A percentile compares a stretch with the other conserved stretches of the same genome.
Evolutionary conservation across 2,113 vertebrate genomes (phyloP).

Genomic region (Spea bombifrons): DNA sequence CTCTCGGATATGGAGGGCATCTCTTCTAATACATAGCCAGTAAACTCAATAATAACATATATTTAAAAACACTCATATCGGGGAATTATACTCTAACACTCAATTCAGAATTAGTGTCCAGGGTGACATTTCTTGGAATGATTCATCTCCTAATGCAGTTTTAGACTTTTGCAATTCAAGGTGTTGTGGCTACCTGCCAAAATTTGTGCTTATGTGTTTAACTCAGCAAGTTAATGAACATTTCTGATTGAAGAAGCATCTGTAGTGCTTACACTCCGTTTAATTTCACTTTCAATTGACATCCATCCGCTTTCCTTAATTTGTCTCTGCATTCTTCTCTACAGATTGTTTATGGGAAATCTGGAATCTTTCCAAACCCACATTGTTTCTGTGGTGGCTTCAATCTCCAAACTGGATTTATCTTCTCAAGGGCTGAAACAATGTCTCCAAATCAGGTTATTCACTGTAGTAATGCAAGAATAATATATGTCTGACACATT

Average conservation of each 20-base stretch:
- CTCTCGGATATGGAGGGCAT: too few species aligned
- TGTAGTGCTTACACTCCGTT: neutral
- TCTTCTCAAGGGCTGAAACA: neutral
- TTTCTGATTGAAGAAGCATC: neutral
- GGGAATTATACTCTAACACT: too few species aligned
- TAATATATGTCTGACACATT: neutral
- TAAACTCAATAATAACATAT: too few species aligned
- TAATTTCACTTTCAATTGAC: neutral
- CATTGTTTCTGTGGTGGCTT: conserved; percentile 10
- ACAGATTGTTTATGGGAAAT: neutral
- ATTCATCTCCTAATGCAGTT: too few species aligned
- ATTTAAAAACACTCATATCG: too few species aligned
- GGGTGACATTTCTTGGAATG: too few species aligned
- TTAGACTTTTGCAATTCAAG: too few species aligned
- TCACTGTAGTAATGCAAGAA: neutral
- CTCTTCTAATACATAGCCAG: too few species aligned
- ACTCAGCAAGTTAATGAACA: neutral
- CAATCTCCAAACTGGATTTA: conserved; percentile 8
- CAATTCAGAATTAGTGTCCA: too few species aligned
- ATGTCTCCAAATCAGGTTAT: neutral
- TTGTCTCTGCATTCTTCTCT: neutral
- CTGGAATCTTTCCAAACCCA: conserved; percentile 2
- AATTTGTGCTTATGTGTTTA: too few species aligned
- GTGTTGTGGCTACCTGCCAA: too few species aligned
- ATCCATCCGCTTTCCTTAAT: neutral